Base-by-base conservation (phyloP, 64 coral and sea anemone genomes). In the Porites australiensis region DNA sequence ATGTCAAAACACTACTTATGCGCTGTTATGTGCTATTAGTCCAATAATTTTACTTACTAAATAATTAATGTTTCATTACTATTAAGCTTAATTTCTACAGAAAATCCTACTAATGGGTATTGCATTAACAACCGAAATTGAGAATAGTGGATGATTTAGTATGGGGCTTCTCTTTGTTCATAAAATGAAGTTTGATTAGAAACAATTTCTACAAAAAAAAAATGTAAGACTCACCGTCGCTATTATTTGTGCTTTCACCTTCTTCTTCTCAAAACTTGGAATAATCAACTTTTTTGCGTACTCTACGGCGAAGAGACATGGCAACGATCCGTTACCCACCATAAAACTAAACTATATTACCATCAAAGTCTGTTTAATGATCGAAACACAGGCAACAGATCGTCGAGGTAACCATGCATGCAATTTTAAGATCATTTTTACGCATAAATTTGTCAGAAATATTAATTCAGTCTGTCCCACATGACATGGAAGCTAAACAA, bases 261-360 rank as follows among this genome's bases (percentile, higher is more conserved):
- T 84, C 81, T 6, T 84, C 81, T 52, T 84, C 44, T 52, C 81
- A 84, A 84, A 68, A 84, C 62, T 84, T 84, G 44, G 81, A 44
- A 63, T 84, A 84, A 84, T 84, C 81, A 19, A 84, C 81, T 84
- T 84, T 84, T 84, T 84, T 84, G 9, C 81, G 81, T 44, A 84
- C 81, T 84, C 81, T 84, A 37, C 27, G 27, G 63, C 19, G 81
- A 50, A 84, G 58, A 84, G 81, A 84, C 81, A 84, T 84, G 69
- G 15, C 47, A 64, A 13, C 27, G 0, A 19, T n/a, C n/a, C 2
- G 62, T 19, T 64, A 18, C 18, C 8, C 18, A 19, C 54, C 7
- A 57, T 57, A 12, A 7, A 57, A 57, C 7, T 57, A 7, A 57
- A 57, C 7, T 13, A 59, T 1, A 19, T 16, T 10, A n/a, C n/a